These are phyloP conservation scores for Acronicta aceris DNA, from an alignment of 2,888 invertebrate species.

Conservation along the genomic window DNA sequence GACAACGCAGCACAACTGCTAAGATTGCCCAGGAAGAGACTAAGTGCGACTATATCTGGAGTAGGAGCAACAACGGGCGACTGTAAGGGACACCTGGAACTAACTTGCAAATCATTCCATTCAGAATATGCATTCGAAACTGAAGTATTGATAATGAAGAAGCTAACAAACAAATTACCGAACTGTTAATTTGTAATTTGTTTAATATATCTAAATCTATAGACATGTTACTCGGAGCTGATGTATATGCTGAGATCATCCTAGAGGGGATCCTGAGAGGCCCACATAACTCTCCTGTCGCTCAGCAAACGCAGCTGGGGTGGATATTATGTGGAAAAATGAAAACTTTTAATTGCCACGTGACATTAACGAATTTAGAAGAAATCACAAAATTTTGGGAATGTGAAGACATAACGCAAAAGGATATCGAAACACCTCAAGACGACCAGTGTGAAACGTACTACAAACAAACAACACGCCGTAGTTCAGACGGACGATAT, in stretches of 20 bases:
- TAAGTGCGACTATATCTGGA: slow-evolving; percentile 2
- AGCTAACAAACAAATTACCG: slow-evolving; percentile 12
- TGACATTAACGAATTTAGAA: not conserved
- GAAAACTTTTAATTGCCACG: slow-evolving; percentile 9
- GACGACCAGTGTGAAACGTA: slow-evolving; percentile 31
- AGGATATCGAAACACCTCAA: not conserved
- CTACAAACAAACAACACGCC: slow-evolving; percentile 25
- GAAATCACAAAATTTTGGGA: slow-evolving; percentile 13
- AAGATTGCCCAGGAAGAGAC: slow-evolving; percentile 2
- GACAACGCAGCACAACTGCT: slow-evolving; percentile 15
- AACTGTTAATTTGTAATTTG: slow-evolving; percentile 2
- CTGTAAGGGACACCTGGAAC: not conserved
- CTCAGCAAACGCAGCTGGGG: slow-evolving; percentile 8
- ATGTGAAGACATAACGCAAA: not conserved
- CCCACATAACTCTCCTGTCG: not conserved
- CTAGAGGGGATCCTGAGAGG: not conserved
- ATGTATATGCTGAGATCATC: slow-evolving; percentile 7
- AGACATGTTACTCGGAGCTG: slow-evolving; percentile 9
- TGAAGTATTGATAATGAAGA: slow-evolving; percentile 11
- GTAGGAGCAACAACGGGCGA: slow-evolving; percentile 1
- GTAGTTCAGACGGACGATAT: slow-evolving; percentile 26
- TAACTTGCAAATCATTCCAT: slow-evolving; percentile 14
- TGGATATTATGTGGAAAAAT: not conserved
- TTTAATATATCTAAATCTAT: slow-evolving; percentile 3
- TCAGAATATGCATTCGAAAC: slow-evolving; percentile 15